Conservation (phyloP, 2,113 vertebrate species). For the Microtus ochrogaster region DNA sequence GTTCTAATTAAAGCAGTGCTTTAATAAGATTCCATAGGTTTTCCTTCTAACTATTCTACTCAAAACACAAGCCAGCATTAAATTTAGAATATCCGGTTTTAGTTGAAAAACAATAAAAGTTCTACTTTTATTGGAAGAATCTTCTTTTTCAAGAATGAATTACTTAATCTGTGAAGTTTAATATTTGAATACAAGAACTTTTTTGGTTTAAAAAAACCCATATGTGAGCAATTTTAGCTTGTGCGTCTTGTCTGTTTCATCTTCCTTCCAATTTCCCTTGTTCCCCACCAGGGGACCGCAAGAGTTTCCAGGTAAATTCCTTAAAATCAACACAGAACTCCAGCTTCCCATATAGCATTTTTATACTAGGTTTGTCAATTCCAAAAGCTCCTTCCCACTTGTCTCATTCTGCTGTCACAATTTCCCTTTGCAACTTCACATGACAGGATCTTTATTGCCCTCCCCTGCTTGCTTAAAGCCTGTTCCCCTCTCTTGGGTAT, state of each 20-base stretch:
- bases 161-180: conserved; percentile 41
- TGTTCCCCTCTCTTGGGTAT: not conserved
- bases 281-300: not conserved
- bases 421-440: not conserved
- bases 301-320: not conserved
- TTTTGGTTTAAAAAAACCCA: conserved; percentile 38
- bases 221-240: not conserved
- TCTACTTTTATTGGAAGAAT: conserved; percentile 30
- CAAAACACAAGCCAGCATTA: conserved; percentile 3
- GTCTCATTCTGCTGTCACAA: too few species aligned
- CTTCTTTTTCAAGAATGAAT: not conserved
- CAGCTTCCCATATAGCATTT: too few species aligned
- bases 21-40: not conserved
- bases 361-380: not conserved
- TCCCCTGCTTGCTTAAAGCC: not conserved
- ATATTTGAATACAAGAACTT: not conserved
- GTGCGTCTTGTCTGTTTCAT: not conserved
- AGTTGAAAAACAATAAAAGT: conserved; percentile 31
- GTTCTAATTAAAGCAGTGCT: not conserved
- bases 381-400: too few species aligned
- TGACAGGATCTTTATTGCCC: not conserved
- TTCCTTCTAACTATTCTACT: conserved; percentile 9
- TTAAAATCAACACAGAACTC: not conserved
- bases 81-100: not conserved
- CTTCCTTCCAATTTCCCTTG: not conserved